phyloP scores from a whole-genome alignment of 2,888 invertebrate species.

The Cephus rjabovi region DNA sequence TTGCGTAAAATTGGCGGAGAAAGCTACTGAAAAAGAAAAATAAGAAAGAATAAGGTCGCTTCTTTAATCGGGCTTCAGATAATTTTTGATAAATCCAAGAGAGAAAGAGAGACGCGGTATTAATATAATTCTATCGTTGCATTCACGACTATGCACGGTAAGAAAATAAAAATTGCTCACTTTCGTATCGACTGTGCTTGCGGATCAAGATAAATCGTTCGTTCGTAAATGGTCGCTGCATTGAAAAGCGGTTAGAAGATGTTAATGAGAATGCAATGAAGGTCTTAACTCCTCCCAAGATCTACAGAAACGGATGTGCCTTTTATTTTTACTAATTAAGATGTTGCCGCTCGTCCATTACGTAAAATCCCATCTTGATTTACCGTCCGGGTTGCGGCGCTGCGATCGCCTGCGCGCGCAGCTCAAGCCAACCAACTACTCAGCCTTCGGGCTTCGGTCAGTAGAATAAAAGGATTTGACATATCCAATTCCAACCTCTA shows the following conservation, averaged over 20 bases:
- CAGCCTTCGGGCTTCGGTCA: neutral
- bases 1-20: conserved; percentile 23
- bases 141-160: neutral
- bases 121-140: neutral
- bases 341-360: conserved; percentile 49
- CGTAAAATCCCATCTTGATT: conserved; percentile 52
- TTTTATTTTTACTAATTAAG: conserved; percentile 51
- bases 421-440: neutral
- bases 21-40: conserved; percentile 10
- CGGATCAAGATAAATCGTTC: neutral
- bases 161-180: neutral
- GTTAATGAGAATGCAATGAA: conserved; percentile 52
- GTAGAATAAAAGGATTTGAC: neutral
- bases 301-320: conserved; percentile 47
- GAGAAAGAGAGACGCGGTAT: neutral
- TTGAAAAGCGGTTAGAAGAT: conserved; percentile 32
- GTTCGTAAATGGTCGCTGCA: conserved; percentile 28
- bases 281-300: conserved; percentile 47
- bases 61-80: conserved; percentile 4
- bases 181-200: neutral
- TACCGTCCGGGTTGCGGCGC: conserved; percentile 35
- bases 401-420: conserved; percentile 7
- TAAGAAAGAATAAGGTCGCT: neutral
- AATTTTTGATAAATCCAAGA: conserved; percentile 9
- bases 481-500: neutral